Conservation (phyloP, 2,888 invertebrate species). For the Leptopilina drosophilae region DNA sequence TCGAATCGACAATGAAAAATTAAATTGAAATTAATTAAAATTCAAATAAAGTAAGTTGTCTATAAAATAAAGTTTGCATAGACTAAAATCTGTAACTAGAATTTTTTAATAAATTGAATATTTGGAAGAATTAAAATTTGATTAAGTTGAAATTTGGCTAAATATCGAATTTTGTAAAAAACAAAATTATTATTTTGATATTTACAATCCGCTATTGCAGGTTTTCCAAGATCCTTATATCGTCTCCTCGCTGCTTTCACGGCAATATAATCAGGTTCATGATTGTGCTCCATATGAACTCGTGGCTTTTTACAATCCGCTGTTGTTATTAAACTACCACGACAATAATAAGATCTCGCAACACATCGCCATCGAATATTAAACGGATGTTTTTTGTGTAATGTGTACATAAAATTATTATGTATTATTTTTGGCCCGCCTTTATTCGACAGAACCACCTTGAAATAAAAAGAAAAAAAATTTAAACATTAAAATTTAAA, state of each 20-base stretch:
- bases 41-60: too few species aligned
- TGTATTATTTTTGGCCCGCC: slow-evolving; percentile 78
- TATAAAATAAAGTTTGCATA: too few species aligned
- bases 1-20: too few species aligned
- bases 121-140: too few species aligned
- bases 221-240: slow-evolving; percentile 65
- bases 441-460: slow-evolving; percentile 76
- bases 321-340: slow-evolving; percentile 76
- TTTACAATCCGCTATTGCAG: slow-evolving; percentile 52
- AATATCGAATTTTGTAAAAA: too few species aligned
- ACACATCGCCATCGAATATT: slow-evolving; percentile 78
- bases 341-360: slow-evolving; percentile 75
- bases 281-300: slow-evolving; percentile 77
- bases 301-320: slow-evolving; percentile 72
- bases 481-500: not conserved
- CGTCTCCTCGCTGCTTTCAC: slow-evolving; percentile 74
- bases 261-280: slow-evolving; percentile 75
- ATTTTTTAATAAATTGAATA: too few species aligned
- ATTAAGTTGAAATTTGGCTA: too few species aligned
- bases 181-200: too few species aligned
- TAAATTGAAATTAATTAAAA: too few species aligned
- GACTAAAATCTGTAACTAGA: too few species aligned
- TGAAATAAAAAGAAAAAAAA: not conserved
- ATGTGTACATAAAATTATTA: slow-evolving; percentile 77
- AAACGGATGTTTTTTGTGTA: slow-evolving; percentile 76